Base-by-base conservation (phyloP, 2,113 vertebrate genomes). In the Pteruthius melanotis region DNA sequence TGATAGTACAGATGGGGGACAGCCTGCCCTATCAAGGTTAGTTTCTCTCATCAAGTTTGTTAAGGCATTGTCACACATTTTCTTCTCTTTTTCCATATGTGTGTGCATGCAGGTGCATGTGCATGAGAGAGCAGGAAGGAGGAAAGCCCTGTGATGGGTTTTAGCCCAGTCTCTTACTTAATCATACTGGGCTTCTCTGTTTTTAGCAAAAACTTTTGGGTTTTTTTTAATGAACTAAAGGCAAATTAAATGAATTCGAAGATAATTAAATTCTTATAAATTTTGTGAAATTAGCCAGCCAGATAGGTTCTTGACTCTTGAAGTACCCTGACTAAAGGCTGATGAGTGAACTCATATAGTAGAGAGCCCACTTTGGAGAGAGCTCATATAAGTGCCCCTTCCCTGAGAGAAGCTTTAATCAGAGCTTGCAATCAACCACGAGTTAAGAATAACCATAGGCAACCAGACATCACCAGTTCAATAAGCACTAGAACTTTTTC, bases 401-500 rank as follows among this genome's bases (percentile, higher is more conserved):
- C 39, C 45, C 50, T 59, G 39, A 23, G 23, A 65, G 59, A 93
- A 53, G 44, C 37, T 81, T 92, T 96, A 90, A 74, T 77, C 86
- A 92, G 85, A 53, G 42, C 83, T 74, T 92, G 47, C 64, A 77
- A 42, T 90, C 59, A 88, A 61, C 26, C 12, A 65, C 37, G 37
- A 82, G 33, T 60, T 30, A 45, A 86, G 75, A 79, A 70, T 63
- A 81, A 49, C 1, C 35, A 49, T 37, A 68, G 61, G 49, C n/a
- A 61, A 50, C 42, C 61, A 78, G 47, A 50, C 45, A 85, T 92
- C 63, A 65, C 65, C 63, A 39, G 59, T 90, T 92, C 90, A 83
- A 74, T 53, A 83, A 92, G n/a, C 71, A 86, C 59, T 57, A 81
- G 64, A 92, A 77, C 71, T 77, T 84, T 40, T 69, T 23, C 54